Evolutionary conservation across 2,888 invertebrate species (phyloP), one percentile per base, ranked within the genome.

Genomic region (Nezara viridula): DNA sequence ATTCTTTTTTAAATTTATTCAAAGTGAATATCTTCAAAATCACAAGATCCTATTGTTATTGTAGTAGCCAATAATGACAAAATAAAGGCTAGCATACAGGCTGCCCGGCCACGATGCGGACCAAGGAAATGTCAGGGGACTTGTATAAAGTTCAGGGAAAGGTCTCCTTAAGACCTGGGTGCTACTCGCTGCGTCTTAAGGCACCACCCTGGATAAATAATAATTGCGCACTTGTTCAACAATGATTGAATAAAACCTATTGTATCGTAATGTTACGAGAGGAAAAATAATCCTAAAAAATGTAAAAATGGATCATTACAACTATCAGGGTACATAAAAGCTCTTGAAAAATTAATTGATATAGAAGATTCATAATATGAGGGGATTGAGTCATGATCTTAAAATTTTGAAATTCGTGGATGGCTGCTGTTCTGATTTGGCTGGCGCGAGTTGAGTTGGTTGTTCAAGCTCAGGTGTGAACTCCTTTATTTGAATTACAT

Each of bases 111-210:
- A 81, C 44, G 44, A 44, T 81, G 81, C 81, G 81, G 81, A 81
- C 81, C n/a, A 12, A 47, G 86, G 40, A 86, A 86, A 86, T 86
- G 86, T 86, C 86, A 86, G 60, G 52, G 24, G 55, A 37, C 86
- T 86, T 86, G 55, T 60, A 86, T 86, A 86, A 86, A 86, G 86
- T 86, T 86, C 86, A 86, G 86, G 52, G 86, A 86, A 86, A 86
- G 86, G 86, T 86, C 86, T 86, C 86, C 73, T 77, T 40, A 81
- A 47, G 81, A 73, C 66, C 81, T 14, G 81, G 44, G 81, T 81
- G n/a, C 81, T 81, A 81, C 44, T 40, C 44, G 19, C 14, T 81
- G 81, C 81, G 40, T 44, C 81, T 81, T 73, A 73, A 19, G 66
- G 66, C 1, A 19, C 5, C 9, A 5, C 24, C 32, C 16, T 37